Percentiles rank a stretch among this genome's conserved stretches.
phyloP scores from a whole-genome alignment of 1,140 invertebrate species.

The Centruroides sculpturatus region DNA sequence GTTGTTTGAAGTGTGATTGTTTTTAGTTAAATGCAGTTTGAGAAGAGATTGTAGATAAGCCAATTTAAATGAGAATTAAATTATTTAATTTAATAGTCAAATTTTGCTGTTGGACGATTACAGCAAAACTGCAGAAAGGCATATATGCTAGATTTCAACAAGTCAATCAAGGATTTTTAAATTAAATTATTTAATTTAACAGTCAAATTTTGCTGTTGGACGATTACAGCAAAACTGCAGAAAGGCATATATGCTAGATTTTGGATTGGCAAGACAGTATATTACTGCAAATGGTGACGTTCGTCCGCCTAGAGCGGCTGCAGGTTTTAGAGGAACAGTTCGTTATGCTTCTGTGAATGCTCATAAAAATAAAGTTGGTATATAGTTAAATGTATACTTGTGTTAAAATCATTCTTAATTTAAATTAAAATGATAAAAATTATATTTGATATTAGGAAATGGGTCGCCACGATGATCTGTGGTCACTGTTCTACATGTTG shows the following conservation, averaged over 20 bases:
- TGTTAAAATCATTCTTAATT: too few relatives aligned
- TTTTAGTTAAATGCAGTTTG: too few relatives aligned
- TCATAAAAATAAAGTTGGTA: conserved; percentile 65
- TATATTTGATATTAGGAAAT: conserved; percentile 48
- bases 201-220: conserved; percentile 94
- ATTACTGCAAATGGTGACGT: conserved; percentile 41
- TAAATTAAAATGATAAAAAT: too few relatives aligned
- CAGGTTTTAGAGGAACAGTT: conserved; percentile 97
- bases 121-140: conserved; percentile 72
- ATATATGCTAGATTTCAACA: conserved; percentile 90
- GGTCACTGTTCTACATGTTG: conserved; percentile 99
- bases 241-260: conserved; percentile 97
- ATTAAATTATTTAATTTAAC: neutral
- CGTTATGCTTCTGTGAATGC: conserved; percentile 99
- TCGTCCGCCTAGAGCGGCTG: conserved; percentile 83
- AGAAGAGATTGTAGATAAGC: too few relatives aligned
- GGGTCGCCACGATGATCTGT: conserved; percentile 97
- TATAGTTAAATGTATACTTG: too few relatives aligned
- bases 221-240: conserved; percentile 65
- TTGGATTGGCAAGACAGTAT: conserved; percentile 94
- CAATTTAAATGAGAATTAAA: too few relatives aligned
- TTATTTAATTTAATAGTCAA: conserved; percentile 36
- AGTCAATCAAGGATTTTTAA: neutral
- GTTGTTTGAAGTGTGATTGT: too few relatives aligned
- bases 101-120: conserved; percentile 94